Evolutionary conservation across 2,113 vertebrate genomes (phyloP).

Genomic region (Apeltes quadracus): DNA sequence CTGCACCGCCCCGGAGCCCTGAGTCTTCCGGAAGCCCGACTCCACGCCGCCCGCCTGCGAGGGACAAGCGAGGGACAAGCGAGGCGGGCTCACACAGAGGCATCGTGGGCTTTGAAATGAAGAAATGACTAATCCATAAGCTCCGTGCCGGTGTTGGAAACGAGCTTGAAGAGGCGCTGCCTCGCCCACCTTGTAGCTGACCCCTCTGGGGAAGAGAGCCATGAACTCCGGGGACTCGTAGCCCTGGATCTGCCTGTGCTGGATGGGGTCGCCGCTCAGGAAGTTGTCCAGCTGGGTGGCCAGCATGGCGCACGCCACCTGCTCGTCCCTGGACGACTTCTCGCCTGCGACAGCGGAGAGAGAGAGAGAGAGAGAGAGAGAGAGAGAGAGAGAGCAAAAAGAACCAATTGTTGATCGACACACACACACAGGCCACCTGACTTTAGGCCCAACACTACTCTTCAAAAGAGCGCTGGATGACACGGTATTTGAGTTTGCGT

Average conservation of each 20-base stretch:
- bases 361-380: too few species aligned
- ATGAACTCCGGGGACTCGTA: slow-evolving; percentile 88
- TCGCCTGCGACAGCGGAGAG: slow-evolving; percentile 74
- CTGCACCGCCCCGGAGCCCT: slow-evolving; percentile 66
- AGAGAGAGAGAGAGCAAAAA: background rate
- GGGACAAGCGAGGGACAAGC: background rate
- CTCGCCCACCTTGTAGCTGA: slow-evolving; percentile 89
- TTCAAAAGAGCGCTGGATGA: too few species aligned
- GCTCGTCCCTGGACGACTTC: slow-evolving; percentile 87
- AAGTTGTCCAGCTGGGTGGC: slow-evolving; percentile 87
- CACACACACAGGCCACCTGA: too few species aligned
- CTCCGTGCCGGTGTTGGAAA: background rate
- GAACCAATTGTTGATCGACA: background rate
- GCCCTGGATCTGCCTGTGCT: slow-evolving; percentile 88
- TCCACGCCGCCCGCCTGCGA: slow-evolving; percentile 82
- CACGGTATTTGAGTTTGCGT: background rate
- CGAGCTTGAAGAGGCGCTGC: background rate
- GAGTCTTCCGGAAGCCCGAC: slow-evolving; percentile 79
- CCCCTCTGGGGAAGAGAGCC: slow-evolving; percentile 86
- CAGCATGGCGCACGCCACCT: slow-evolving; percentile 87
- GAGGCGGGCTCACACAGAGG: background rate
- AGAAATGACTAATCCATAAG: background rate
- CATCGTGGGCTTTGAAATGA: background rate
- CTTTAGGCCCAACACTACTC: too few species aligned
- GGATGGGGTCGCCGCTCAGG: slow-evolving; percentile 86